These are phyloP conservation scores for Lagodon rhomboides DNA, from an alignment of 2,797 vertebrate genomes.

Conservation along the genomic window DNA sequence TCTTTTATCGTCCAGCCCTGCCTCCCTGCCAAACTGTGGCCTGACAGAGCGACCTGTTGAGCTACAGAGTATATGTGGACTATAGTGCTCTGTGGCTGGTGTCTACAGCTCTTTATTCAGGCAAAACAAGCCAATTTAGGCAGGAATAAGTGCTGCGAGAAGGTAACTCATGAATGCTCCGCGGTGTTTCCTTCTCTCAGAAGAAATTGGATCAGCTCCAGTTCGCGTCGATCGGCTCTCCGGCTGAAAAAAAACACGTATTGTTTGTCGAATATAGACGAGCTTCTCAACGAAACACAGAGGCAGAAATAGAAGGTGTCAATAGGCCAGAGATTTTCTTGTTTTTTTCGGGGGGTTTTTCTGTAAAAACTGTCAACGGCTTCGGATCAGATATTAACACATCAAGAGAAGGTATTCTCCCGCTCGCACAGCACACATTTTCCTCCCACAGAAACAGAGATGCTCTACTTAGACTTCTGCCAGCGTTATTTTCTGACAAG, in stretches of 20 bases:
- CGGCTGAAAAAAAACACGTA: conserved; percentile 19
- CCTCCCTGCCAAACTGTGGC: too few relatives aligned
- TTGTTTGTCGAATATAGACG: conserved; percentile 56
- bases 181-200: conserved; percentile 29
- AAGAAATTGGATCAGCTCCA: conserved; percentile 49
- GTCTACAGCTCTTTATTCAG: conserved; percentile 11
- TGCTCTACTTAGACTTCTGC: conserved; percentile 43
- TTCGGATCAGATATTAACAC: conserved; percentile 48
- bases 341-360: conserved; percentile 14
- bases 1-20: too few relatives aligned
- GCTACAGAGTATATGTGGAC: not conserved
- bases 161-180: conserved; percentile 27
- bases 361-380: conserved; percentile 29
- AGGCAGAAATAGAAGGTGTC: conserved; percentile 47
- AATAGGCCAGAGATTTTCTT: conserved; percentile 39
- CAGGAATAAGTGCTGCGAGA: conserved; percentile 11
- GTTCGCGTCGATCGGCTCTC: conserved; percentile 30
- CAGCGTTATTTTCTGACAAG: conserved; percentile 54
- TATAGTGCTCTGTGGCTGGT: conserved; percentile 3
- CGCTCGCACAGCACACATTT: conserved; percentile 37
- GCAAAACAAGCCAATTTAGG: conserved; percentile 36
- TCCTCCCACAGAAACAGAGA: conserved; percentile 46
- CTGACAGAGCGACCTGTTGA: too few relatives aligned
- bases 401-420: conserved; percentile 45
- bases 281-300: conserved; percentile 52